phyloP scores from a whole-genome alignment of 2,113 vertebrate species.

The Aythya baeri region DNA sequence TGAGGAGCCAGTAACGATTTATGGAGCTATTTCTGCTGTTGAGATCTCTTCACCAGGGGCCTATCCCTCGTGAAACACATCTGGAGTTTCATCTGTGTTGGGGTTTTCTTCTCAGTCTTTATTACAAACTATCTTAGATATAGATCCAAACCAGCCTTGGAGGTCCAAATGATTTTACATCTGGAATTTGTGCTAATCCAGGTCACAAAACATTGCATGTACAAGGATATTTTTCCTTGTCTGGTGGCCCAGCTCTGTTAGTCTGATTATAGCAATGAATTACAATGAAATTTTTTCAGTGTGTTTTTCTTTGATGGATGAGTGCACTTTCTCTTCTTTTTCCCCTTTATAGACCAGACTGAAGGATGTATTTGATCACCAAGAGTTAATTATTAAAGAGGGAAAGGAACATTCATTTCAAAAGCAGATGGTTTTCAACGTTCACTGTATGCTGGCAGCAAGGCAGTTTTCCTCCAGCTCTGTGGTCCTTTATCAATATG shows the following conservation, averaged over 20 bases:
- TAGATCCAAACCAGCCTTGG: background rate
- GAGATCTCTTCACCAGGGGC: background rate
- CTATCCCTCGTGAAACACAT: rapidly evolving
- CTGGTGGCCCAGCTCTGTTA: background rate
- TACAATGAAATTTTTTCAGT: background rate
- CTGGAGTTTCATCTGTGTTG: background rate
- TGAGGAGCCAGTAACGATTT: background rate
- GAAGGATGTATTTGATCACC: background rate
- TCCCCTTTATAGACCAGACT: background rate
- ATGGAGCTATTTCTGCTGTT: background rate
- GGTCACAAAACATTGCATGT: rapidly evolving
- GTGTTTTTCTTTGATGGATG: background rate
- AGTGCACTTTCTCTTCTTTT: rapidly evolving
- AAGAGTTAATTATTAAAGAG: slow-evolving; percentile 1
- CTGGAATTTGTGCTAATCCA: background rate
- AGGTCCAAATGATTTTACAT: background rate
- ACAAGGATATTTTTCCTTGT: background rate
- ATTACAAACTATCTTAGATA: rapidly evolving
- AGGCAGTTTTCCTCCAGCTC: background rate
- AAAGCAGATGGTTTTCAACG: background rate
- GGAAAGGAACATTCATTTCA: background rate
- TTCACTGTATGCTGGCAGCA: background rate
- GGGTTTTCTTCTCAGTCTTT: background rate
- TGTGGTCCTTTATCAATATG: background rate
- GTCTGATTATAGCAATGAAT: background rate